Conservation (phyloP, 2,113 vertebrate species). For the Anser cygnoides region DNA sequence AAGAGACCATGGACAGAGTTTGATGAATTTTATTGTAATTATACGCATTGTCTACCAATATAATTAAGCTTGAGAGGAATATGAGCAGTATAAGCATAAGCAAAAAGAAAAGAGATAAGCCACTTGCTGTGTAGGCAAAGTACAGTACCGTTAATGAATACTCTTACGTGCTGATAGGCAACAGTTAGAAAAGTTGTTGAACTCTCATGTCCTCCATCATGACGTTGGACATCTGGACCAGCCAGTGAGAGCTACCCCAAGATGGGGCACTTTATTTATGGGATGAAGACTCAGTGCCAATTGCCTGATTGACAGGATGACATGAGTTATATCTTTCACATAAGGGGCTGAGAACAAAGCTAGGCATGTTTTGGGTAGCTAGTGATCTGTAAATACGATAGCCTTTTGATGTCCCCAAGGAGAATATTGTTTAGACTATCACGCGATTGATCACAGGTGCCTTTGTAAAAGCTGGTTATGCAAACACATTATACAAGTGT, state of each 20-base stretch:
- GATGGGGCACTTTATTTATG: background rate
- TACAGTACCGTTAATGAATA: background rate
- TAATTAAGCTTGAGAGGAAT: background rate
- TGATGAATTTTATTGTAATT: background rate
- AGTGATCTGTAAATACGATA: background rate
- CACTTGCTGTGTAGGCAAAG: background rate
- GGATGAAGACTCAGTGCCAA: background rate
- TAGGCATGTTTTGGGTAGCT: background rate
- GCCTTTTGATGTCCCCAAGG: background rate
- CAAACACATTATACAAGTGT: background rate
- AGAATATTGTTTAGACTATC: background rate
- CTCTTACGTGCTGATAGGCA: background rate
- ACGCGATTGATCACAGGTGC: background rate
- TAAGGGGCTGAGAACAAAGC: background rate
- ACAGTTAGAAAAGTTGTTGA: background rate
- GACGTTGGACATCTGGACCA: background rate
- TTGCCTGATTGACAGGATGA: background rate
- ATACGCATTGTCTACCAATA: background rate
- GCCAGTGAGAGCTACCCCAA: background rate
- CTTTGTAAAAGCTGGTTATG: background rate
- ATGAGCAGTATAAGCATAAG: background rate
- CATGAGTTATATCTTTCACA: background rate
- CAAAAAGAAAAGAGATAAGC: background rate
- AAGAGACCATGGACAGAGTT: background rate
- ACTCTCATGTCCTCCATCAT: background rate